Base-by-base conservation (phyloP, 2,888 invertebrate genomes). In the Nephrotoma appendiculata region DNA sequence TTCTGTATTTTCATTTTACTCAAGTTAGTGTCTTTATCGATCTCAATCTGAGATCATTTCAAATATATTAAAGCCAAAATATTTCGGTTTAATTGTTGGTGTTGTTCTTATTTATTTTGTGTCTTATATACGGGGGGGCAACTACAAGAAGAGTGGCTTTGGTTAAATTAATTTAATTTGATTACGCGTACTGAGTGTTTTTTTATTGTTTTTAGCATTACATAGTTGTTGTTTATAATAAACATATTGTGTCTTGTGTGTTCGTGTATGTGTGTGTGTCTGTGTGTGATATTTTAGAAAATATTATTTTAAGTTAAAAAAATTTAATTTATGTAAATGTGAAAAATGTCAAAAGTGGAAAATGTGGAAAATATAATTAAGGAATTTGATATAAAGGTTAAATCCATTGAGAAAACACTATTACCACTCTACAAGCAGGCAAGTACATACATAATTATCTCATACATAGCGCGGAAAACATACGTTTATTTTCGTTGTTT, bases 361-460 rank as follows among this genome's bases (percentile, higher is more conserved):
- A 15, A 84, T 84, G 43, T 42, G n/a, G 84, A 84, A 84, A 84
- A 84, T 84, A 42, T 84, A 84, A 43, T 84, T 42, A 84, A 87
- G 7, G 88, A 88, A 83, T 87, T 96, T 92, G 96, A 97, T 93
- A 97, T 98, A 92, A 96, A 96, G 93, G 98, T 97, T 90, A 96
- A 96, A 94, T 97, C 97, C 92, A 96, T 98, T 93, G 98, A 98
- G 93, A 96, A 96, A 93, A 97, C 97, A 89, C 94, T 98, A 90
- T 95, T 98, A 91, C 98, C 98, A 90, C 95, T 98, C 92, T 96
- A 98, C 91, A 97, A 97, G 92, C 98, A 98, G 97, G 98, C 98
- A 95, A 93, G 93, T 87, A 84, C n/a, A 42, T 42, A 12, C 48
- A 48, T 48, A 12, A 12, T 84, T 84, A 42, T 42, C 84, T 71